Evolutionary conservation across 2,888 invertebrate species (phyloP), one percentile per base, ranked within the genome.

Genomic region (Anticlea derivata): DNA sequence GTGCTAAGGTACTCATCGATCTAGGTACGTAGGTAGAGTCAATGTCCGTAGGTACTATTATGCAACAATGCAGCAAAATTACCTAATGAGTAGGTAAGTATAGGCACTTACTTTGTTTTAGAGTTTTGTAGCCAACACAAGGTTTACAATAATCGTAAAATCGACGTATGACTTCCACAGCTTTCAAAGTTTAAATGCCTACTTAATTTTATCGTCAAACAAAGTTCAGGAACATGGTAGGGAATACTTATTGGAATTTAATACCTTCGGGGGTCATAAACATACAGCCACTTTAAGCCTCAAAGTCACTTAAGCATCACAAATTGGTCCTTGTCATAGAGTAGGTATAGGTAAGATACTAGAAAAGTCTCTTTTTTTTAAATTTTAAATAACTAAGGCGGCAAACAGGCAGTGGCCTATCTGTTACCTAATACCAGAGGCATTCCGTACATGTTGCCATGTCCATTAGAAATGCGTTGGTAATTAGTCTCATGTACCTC

Each of bases 171-270:
- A 20, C 23, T 38, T 47, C 39, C 27, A 48, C 29, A 34, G 33
- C 45, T 48, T 39, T 48, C 43, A 17, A 53, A 53, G 44, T 53
- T 53, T 48, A 44, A 44, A 53, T 44, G 39, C 26, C 34, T 48
- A 48, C 53, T 50, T 50, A 34, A 55, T 55, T 55, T 55, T 46
- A 50, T 50, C 50, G 46, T 30, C 38, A 38, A 55, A 53, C 53
- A 53, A 53, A 48, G 39, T 53, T 53, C 30, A 33, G 48, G 44
- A 38, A 39, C 44, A 44, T 7, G 20, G 38, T 8, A 43, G 30
- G 30, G 53, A 48, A 48, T 49, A 53, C 48, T 53, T 53, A 53
- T 53, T 40, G 53, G 48, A 45, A 40, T 53, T 53, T 53, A 53
- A 53, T 44, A 44, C 44, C 44, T 34, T 39, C 10, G 35, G 30